Evolutionary conservation across 37 sponge, comb jelly and placozoan genomes (phyloP).

Genomic region (Oscarella lobularis): DNA sequence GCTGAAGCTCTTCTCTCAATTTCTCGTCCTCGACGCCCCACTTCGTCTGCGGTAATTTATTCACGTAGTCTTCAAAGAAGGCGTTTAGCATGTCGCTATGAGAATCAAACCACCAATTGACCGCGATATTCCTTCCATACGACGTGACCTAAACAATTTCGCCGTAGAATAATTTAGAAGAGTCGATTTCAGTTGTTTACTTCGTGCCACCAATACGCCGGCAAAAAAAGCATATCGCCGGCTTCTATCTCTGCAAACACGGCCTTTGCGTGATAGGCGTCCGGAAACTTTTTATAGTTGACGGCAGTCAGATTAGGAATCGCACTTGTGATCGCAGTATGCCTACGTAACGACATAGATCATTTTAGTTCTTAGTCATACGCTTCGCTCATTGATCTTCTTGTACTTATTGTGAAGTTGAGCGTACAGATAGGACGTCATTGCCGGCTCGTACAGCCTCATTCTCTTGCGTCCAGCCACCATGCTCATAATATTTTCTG

Average conservation of each 20-base stretch:
- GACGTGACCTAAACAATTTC: slow-evolving; percentile 8
- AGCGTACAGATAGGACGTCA: neutral
- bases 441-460: neutral
- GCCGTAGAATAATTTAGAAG: neutral
- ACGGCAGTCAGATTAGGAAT: neutral
- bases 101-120: slow-evolving; percentile 7
- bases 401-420: neutral
- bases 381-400: too few species aligned
- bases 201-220: slow-evolving; percentile 10
- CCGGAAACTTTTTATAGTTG: neutral
- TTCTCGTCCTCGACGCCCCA: neutral
- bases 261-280: neutral
- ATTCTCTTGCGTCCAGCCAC: neutral
- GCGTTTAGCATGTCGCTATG: neutral
- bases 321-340: neutral
- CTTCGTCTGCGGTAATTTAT: slow-evolving; percentile 1
- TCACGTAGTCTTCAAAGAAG: neutral
- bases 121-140: neutral
- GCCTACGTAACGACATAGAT: neutral
- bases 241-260: neutral
- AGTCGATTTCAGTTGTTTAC: neutral
- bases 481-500: slow-evolving; percentile 7
- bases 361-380: neutral
- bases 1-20: too few species aligned
- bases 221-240: neutral